A percentile compares a stretch with the other conserved stretches of the same genome.
Evolutionary conservation across 2,797 vertebrate genomes (phyloP).

Genomic region (Enteromius argenteus): DNA sequence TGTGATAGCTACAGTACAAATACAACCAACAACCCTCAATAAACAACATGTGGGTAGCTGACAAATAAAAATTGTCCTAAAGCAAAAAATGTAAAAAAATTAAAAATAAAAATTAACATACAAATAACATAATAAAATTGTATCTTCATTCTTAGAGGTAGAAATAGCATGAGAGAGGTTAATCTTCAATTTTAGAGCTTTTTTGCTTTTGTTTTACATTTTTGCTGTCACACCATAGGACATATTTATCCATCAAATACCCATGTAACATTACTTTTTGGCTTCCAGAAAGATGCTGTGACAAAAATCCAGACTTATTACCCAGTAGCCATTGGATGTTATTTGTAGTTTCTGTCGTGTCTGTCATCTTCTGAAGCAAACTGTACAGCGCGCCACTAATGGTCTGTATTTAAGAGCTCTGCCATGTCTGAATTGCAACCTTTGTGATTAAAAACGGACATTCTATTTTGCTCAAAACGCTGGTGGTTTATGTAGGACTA

Average conservation of each 20-base stretch:
- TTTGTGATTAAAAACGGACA: constrained; percentile 72
- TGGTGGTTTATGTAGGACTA: constrained; percentile 54
- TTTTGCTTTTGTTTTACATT: too few relatives aligned
- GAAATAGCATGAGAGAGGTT: too few relatives aligned
- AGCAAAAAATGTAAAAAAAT: too few relatives aligned
- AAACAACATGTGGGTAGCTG: not conserved
- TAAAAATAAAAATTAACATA: too few relatives aligned
- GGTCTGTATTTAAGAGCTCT: constrained; percentile 52
- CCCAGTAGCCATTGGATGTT: constrained; percentile 3
- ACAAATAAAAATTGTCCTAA: too few relatives aligned
- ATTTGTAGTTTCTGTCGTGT: constrained; percentile 38
- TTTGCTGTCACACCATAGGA: too few relatives aligned
- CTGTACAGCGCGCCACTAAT: constrained; percentile 35
- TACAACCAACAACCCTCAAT: not conserved
- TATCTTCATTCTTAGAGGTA: too few relatives aligned
- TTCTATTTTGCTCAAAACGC: constrained; percentile 67
- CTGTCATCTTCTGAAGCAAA: constrained; percentile 39
- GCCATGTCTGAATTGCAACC: constrained; percentile 73
- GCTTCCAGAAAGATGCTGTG: constrained; percentile 10
- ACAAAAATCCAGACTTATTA: constrained; percentile 11
- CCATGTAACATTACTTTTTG: not conserved
- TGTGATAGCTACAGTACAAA: not conserved
- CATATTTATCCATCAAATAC: too few relatives aligned
- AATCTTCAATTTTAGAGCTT: too few relatives aligned
- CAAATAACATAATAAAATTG: too few relatives aligned